Percentiles rank a stretch among this genome's conserved stretches.
Conservation (phyloP, 2,113 vertebrate genomes). For the Brachyhypopomus gauderio region DNA sequence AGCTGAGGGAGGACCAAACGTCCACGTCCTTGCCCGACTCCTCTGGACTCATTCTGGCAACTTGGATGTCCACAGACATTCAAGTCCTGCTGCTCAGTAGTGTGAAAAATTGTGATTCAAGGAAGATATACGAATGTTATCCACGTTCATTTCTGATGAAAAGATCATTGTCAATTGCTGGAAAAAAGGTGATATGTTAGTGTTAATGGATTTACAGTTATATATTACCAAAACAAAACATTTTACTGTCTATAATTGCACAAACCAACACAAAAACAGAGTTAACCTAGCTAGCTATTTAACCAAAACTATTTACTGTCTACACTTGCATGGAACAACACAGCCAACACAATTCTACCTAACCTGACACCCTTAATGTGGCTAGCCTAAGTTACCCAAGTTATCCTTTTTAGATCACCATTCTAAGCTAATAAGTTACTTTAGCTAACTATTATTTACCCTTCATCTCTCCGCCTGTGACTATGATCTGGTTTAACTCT, state of each 20-base stretch:
- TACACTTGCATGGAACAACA: too few relatives aligned
- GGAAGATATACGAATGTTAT: not conserved
- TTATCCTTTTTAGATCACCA: too few relatives aligned
- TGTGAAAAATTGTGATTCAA: not conserved
- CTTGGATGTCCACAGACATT: constrained; percentile 56
- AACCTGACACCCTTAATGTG: too few relatives aligned
- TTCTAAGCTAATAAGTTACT: too few relatives aligned
- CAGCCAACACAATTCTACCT: too few relatives aligned
- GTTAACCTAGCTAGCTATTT: too few relatives aligned
- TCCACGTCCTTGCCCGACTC: constrained; percentile 84
- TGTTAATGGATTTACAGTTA: not conserved
- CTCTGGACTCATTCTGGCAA: constrained; percentile 84
- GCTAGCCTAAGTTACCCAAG: too few relatives aligned
- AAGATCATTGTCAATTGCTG: constrained; percentile 16
- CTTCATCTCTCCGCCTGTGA: too few relatives aligned
- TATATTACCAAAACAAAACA: not conserved
- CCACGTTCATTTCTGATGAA: not conserved
- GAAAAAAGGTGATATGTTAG: not conserved
- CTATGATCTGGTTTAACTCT: too few relatives aligned
- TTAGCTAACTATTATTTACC: too few relatives aligned
- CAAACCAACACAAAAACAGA: too few relatives aligned
- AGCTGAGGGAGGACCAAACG: constrained; percentile 89
- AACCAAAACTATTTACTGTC: not conserved
- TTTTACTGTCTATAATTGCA: too few relatives aligned
- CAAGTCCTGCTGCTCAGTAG: constrained; percentile 13